Conservation (phyloP, 2,888 invertebrate species). For the Drosophila prolongata region DNA sequence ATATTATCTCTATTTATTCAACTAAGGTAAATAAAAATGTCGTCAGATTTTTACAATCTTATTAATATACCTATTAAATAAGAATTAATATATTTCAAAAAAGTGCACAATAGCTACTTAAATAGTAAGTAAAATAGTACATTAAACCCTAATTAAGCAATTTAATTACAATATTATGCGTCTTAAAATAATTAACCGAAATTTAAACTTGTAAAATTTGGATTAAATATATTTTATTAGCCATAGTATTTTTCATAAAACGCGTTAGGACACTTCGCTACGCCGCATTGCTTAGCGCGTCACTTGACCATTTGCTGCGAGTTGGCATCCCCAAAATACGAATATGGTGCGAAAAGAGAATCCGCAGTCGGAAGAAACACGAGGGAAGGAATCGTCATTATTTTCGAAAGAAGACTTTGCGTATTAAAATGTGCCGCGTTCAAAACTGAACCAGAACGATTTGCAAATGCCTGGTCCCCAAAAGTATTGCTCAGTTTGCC, state of each 20-base stretch:
- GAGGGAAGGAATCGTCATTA: slow-evolving; percentile 74
- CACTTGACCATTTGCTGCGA: background rate
- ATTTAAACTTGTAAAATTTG: no score
- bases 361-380: slow-evolving; percentile 74
- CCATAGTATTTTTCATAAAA: background rate
- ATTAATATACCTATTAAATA: no score
- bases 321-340: slow-evolving; percentile 24
- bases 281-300: slow-evolving; percentile 7
- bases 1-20: no score
- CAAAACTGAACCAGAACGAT: slow-evolving; percentile 14
- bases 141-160: no score
- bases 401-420: slow-evolving; percentile 53
- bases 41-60: no score
- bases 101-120: no score
- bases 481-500: slow-evolving; percentile 47
- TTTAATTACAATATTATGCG: no score
- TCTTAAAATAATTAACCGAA: no score
- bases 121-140: no score
- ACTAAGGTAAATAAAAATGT: no score
- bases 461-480: slow-evolving; percentile 19
- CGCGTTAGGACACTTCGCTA: slow-evolving; percentile 7
- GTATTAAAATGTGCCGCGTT: slow-evolving; percentile 34
- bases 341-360: slow-evolving; percentile 58
- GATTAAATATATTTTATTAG: no score
- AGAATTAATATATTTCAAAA: no score